phyloP scores from a whole-genome alignment of 2,888 invertebrate species.

The Minunthozetes semirufus region DNA sequence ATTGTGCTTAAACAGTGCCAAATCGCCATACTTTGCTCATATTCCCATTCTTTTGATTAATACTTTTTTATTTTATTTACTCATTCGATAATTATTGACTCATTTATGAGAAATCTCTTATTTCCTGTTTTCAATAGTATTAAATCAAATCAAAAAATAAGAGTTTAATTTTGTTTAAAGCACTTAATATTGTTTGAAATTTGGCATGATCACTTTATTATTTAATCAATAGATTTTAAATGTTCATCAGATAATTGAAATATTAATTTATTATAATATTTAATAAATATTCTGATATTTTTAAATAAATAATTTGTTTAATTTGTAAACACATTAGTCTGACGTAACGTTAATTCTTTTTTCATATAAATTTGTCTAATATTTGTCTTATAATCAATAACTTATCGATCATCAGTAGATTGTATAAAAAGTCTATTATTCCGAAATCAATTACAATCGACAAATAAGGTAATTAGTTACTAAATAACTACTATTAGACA shows the following conservation, averaged over 20 bases:
- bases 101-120: background rate
- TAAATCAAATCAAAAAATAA: too few species aligned
- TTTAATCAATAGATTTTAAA: background rate
- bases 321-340: background rate
- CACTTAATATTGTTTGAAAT: background rate
- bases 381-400: too few species aligned
- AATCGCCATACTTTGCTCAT: background rate
- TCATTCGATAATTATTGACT: background rate
- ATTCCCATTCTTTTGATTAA: background rate
- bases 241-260: background rate
- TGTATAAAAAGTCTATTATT: too few species aligned
- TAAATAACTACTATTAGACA: too few species aligned
- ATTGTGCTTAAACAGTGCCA: constrained; percentile 11
- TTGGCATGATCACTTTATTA: background rate
- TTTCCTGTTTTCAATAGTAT: too few species aligned
- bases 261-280: background rate
- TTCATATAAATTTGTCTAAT: too few species aligned
- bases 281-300: background rate
- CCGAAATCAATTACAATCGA: too few species aligned
- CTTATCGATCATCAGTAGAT: too few species aligned
- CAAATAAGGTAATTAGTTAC: too few species aligned
- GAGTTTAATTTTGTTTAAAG: too few species aligned
- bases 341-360: too few species aligned
- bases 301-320: background rate
- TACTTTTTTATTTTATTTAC: background rate